Evolutionary conservation across 2,113 vertebrate species (phyloP), one percentile per base, ranked within the genome.

Genomic region (Elephas maximus): DNA sequence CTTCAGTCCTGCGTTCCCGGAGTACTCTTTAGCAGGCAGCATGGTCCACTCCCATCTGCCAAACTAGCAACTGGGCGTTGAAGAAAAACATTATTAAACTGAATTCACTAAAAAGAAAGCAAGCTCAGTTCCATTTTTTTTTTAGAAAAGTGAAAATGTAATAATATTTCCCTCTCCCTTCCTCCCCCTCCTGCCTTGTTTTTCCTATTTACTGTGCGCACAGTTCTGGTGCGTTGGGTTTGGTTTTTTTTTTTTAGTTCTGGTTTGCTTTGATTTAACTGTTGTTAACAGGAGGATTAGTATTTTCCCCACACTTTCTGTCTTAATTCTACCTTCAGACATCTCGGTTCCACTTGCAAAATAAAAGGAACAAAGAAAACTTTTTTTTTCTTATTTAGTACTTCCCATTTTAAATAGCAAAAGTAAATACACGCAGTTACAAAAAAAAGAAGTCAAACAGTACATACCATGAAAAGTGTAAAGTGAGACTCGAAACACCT

Each of bases 391-490:
- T 71, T 71, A 89, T 62, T 77, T 77, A 45, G 4, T 57, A 89
- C 82, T 89, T 91, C 33, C n/a, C 28, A 77, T 84, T 95, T 74
- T 45, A 81, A 91, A 93, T 14, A 88, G n/a, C 65, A 94, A 85
- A 57, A 79, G 14, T 76, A 92, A 96, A 74, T 48, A 57, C 28
- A 88, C 1, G 0, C 8, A 37, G 15, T 73, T 65, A 74, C 15
- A 15, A 57, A 57, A 57, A 60, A 44, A 76, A 44, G 41, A 76
- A 44, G 33, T 63, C 67, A 79, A 79, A 48, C 9, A 37, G 53
- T 63, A 74, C 23, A 73, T 30, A 93, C 18, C 82, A 90, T 33
- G n/a, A 85, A 85, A 33, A 78, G 2, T 37, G 51, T 28, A 78
- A 73, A 91, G 74, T 12, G 7, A 53, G 65, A 44, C 80, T 6